Evolutionary conservation across 2,888 invertebrate genomes (phyloP).

Genomic region (Seira sanloemensis): DNA sequence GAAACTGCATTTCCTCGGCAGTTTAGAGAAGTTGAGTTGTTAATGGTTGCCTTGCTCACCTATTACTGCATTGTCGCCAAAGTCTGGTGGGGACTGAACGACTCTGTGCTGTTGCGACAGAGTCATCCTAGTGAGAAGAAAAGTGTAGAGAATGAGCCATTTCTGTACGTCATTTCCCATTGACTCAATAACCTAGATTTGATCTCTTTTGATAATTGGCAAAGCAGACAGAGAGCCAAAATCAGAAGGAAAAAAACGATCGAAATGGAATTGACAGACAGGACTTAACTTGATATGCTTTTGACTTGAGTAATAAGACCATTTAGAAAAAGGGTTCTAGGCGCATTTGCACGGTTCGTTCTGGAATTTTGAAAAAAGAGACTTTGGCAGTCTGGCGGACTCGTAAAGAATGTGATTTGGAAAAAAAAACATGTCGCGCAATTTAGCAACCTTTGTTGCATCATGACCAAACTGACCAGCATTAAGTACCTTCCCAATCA

Average conservation of each 20-base stretch:
- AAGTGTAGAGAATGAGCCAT: constrained; percentile 46
- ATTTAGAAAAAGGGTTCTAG: too few relatives aligned
- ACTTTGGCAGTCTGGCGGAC: too few relatives aligned
- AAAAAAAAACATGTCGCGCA: too few relatives aligned
- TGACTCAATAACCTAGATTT: constrained; percentile 59
- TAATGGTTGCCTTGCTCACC: constrained; percentile 26
- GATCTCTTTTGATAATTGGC: background rate
- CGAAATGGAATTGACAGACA: background rate
- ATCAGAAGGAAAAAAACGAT: constrained; percentile 17
- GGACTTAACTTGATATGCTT: background rate
- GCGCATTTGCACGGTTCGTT: background rate
- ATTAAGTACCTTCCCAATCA: too few relatives aligned
- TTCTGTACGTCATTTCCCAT: constrained; percentile 55
- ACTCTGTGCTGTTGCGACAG: constrained; percentile 3
- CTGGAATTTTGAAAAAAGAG: background rate
- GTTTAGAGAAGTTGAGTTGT: background rate
- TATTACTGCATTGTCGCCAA: background rate
- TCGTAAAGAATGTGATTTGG: too few relatives aligned
- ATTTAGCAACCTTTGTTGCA: too few relatives aligned
- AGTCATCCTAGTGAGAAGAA: constrained; percentile 30
- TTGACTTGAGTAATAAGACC: background rate
- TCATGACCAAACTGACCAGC: too few relatives aligned
- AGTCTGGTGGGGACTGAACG: constrained; percentile 6
- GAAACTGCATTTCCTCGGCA: constrained; percentile 36
- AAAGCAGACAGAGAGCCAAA: constrained; percentile 11